phyloP scores from a whole-genome alignment of 1,140 invertebrate genomes.

The Stegodyphus dumicola region DNA sequence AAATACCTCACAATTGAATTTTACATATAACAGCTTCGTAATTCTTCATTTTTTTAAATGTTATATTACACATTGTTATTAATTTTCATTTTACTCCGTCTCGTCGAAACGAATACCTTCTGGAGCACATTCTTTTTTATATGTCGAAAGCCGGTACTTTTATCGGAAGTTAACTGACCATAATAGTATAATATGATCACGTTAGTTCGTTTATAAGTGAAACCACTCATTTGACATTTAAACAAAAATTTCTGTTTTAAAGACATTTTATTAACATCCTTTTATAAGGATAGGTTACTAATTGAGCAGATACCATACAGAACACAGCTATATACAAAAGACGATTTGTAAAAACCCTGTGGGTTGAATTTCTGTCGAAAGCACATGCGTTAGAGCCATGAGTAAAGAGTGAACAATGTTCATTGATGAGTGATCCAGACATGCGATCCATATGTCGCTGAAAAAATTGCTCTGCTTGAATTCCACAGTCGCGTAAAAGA shows the following conservation, averaged over 20 bases:
- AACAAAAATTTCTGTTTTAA: neutral
- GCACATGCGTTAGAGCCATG: slow-evolving; percentile 40
- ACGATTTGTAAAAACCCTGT: neutral
- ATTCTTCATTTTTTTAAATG: too few species aligned
- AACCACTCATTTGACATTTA: neutral
- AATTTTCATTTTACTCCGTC: too few species aligned
- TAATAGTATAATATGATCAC: too few species aligned
- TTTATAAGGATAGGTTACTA: slow-evolving; percentile 11
- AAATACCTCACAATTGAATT: too few species aligned
- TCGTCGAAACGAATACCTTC: too few species aligned
- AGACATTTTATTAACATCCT: slow-evolving; percentile 20
- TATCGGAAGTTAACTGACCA: too few species aligned
- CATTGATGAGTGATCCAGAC: slow-evolving; percentile 61
- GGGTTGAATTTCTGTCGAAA: slow-evolving; percentile 9
- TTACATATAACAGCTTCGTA: too few species aligned
- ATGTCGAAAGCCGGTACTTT: too few species aligned
- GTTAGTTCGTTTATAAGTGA: too few species aligned
- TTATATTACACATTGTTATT: too few species aligned
- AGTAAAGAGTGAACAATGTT: slow-evolving; percentile 62
- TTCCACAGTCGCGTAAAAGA: slow-evolving; percentile 57
- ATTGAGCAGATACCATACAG: slow-evolving; percentile 3
- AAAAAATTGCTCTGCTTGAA: slow-evolving; percentile 56
- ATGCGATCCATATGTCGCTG: slow-evolving; percentile 59
- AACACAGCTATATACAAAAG: neutral
- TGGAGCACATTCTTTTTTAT: too few species aligned